These are phyloP conservation scores for Microtus oregoni DNA, from an alignment of 2,113 vertebrate genomes.

Conservation along the genomic window DNA sequence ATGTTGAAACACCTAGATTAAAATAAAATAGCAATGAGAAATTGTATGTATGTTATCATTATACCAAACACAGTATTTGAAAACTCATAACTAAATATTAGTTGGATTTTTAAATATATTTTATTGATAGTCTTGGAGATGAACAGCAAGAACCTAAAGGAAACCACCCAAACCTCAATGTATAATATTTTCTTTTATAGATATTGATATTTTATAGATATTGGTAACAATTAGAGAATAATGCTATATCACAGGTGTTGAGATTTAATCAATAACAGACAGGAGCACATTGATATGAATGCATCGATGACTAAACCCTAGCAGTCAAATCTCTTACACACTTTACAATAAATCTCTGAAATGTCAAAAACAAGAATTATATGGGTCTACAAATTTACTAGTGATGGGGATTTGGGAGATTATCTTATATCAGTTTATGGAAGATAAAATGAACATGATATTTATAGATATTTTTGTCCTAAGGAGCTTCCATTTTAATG, in stretches of 20 bases:
- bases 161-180: neutral
- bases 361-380: slow-evolving; percentile 42
- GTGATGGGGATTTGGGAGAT: slow-evolving; percentile 32
- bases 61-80: slow-evolving; percentile 6
- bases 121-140: neutral
- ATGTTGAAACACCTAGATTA: slow-evolving; percentile 35
- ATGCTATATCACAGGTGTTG: neutral
- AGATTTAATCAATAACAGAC: slow-evolving; percentile 1
- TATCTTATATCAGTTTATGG: neutral
- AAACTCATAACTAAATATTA: neutral
- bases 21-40: slow-evolving; percentile 49
- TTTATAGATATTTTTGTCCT: neutral
- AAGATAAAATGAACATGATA: slow-evolving; percentile 50
- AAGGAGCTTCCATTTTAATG: neutral
- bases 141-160: neutral
- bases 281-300: neutral
- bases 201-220: slow-evolving; percentile 5
- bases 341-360: slow-evolving; percentile 28
- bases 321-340: neutral
- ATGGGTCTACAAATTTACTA: neutral
- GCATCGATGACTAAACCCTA: neutral
- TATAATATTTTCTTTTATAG: neutral
- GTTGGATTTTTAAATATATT: slow-evolving; percentile 31
- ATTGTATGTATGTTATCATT: neutral
- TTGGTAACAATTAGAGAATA: neutral